Base-by-base conservation (phyloP, 2,888 invertebrate genomes). In the Stenotaenia linearis region DNA sequence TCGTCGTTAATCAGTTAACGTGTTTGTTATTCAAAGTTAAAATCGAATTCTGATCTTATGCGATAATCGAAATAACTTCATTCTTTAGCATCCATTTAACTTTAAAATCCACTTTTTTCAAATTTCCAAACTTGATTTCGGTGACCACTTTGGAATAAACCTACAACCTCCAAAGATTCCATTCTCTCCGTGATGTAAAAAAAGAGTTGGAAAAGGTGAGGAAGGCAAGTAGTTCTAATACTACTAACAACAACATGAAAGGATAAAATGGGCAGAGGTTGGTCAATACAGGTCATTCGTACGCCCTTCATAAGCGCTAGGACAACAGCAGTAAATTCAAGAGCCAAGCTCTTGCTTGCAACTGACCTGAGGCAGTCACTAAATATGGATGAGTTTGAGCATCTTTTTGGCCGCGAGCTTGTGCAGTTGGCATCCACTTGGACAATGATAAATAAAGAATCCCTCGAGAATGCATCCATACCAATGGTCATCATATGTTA, bases 361-460 rank as follows among this genome's bases (percentile, higher is more conserved):
- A 69, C 69, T 69, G 69, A 69, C 69, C 69, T 69, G 69, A 25
- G 69, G 69, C 69, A 69, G 69, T 69, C 69, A 69, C 69, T 69
- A 69, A 69, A 69, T 69, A 69, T 69, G 69, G 69, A 69, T 69
- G 69, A 69, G 69, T 69, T 69, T 69, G 69, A 69, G 69, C 69
- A 69, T 69, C 45, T 45, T 69, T 69, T 69, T 69, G 69, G 69
- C 69, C 28, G 69, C 69, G 25, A 28, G 28, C 69, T 69, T 4
- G 25, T 69, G 69, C 69, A 69, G 69, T 69, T 69, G 69, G 69
- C 69, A 69, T 69, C 69, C 69, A 69, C 69, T 69, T 69, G 69
- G 69, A 69, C 69, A 69, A 69, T 69, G 69, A 69, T 69, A 69
- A 69, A 69, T 69, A 69, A 25, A 28, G 69, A 69, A 69, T 69